phyloP scores from a whole-genome alignment of 1,140 invertebrate species.

The Scaptodrosophila lebanonensis region DNA sequence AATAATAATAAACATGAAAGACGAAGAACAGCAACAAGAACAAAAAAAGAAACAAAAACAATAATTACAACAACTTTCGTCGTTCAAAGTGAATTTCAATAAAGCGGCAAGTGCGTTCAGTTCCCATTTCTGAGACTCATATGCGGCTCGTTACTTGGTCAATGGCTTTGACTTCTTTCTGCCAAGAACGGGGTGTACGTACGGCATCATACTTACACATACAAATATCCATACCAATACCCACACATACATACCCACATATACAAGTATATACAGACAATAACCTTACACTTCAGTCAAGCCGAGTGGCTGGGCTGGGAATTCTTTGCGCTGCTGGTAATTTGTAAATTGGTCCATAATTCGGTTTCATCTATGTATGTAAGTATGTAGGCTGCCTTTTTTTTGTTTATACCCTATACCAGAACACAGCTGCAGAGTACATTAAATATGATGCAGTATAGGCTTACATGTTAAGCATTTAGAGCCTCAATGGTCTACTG shows the following conservation, averaged over 20 bases:
- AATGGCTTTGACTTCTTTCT: conserved; percentile 41
- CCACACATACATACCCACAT: too few relatives aligned
- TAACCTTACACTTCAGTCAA: too few relatives aligned
- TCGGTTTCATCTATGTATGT: conserved; percentile 45
- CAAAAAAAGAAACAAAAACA: background rate
- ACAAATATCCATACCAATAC: too few relatives aligned
- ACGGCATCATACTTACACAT: too few relatives aligned
- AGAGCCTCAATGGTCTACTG: too few relatives aligned
- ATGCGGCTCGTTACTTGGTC: conserved; percentile 60
- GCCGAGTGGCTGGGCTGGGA: conserved; percentile 12
- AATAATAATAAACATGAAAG: background rate
- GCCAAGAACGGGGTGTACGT: conserved; percentile 37
- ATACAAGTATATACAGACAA: too few relatives aligned
- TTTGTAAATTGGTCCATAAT: conserved; percentile 75
- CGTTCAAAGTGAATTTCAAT: conserved; percentile 13
- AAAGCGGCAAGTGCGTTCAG: conserved; percentile 36
- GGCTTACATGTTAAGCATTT: too few relatives aligned
- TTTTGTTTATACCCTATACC: too few relatives aligned
- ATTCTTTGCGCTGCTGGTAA: conserved; percentile 41
- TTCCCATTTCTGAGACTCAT: conserved; percentile 21
- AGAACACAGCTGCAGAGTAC: too few relatives aligned
- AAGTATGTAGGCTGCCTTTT: conserved; percentile 1
- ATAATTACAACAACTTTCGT: too few relatives aligned
- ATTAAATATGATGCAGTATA: too few relatives aligned
- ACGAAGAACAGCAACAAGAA: background rate